A percentile compares a stretch with the other conserved stretches of the same genome.
Evolutionary conservation across 2,113 vertebrate species (phyloP).

Genomic region (Salvelinus fontinalis): DNA sequence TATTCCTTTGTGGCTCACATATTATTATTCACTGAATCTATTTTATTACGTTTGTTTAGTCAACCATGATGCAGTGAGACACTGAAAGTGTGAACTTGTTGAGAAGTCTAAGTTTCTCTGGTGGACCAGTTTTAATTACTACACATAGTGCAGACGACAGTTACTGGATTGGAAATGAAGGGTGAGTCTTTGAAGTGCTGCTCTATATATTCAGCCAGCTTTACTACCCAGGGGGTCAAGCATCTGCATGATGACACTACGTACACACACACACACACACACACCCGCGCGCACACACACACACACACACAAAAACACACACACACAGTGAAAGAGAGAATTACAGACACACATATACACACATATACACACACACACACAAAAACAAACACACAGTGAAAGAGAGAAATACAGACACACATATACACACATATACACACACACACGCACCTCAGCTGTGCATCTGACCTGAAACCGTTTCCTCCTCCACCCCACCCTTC

Average conservation of each 20-base stretch:
- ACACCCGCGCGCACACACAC: conserved; percentile 50
- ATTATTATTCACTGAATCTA: conserved; percentile 52
- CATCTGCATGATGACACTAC: conserved; percentile 60
- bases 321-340: conserved; percentile 39
- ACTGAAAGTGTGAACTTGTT: conserved; percentile 50
- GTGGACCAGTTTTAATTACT: conserved; percentile 66
- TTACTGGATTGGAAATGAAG: conserved; percentile 73
- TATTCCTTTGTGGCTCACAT: conserved; percentile 15
- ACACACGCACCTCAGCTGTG: too few species aligned
- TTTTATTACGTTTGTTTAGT: conserved; percentile 56
- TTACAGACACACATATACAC: neutral
- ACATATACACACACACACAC: too few species aligned
- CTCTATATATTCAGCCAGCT: conserved; percentile 64
- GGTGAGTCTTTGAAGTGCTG: conserved; percentile 71
- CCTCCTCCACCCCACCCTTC: conserved; percentile 35
- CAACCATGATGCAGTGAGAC: conserved; percentile 41
- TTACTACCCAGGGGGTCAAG: conserved; percentile 57
- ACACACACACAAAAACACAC: conserved; percentile 12
- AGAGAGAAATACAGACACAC: too few species aligned
- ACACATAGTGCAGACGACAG: conserved; percentile 58
- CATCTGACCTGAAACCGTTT: too few species aligned
- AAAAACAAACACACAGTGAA: too few species aligned
- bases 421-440: too few species aligned
- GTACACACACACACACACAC: conserved; percentile 31
- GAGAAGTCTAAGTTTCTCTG: conserved; percentile 32